Conservation (phyloP, 2,797 vertebrate genomes). For the Semaprochilodus insignis region DNA sequence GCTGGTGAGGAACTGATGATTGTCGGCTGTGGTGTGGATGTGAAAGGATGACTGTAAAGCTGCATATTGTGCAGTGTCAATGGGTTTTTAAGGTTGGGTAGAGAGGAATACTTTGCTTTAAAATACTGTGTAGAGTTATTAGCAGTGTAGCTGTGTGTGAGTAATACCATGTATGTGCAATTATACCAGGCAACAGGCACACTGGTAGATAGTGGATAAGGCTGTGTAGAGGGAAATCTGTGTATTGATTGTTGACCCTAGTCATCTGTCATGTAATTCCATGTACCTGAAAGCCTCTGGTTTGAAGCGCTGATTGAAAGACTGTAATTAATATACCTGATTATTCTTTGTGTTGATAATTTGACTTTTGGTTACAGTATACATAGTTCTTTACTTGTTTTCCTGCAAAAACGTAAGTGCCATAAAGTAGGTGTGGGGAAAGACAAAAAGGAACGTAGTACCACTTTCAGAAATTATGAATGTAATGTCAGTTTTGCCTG, state of each 20-base stretch:
- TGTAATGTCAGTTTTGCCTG: too few relatives aligned
- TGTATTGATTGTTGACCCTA: background rate
- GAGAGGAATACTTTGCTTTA: background rate
- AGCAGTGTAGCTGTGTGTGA: slow-evolving; percentile 18
- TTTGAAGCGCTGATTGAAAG: too few relatives aligned
- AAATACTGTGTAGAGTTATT: slow-evolving; percentile 2
- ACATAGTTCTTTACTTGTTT: too few relatives aligned
- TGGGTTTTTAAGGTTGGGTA: background rate
- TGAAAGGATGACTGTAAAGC: slow-evolving; percentile 9
- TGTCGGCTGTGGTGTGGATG: slow-evolving; percentile 20
- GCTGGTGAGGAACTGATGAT: slow-evolving; percentile 27
- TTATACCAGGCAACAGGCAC: slow-evolving; percentile 7
- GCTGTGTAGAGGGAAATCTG: background rate
- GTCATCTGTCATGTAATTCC: background rate
- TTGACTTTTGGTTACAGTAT: too few relatives aligned
- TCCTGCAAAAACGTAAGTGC: too few relatives aligned
- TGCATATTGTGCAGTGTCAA: background rate
- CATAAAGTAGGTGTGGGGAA: too few relatives aligned
- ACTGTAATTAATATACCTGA: too few relatives aligned
- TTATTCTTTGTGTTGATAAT: too few relatives aligned
- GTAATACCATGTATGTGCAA: slow-evolving; percentile 27
- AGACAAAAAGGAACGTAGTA: too few relatives aligned
- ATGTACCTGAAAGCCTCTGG: background rate
- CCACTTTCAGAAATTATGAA: too few relatives aligned
- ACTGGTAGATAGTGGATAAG: background rate